Conservation (phyloP, 2,113 vertebrate species). For the Monopterus albus region DNA sequence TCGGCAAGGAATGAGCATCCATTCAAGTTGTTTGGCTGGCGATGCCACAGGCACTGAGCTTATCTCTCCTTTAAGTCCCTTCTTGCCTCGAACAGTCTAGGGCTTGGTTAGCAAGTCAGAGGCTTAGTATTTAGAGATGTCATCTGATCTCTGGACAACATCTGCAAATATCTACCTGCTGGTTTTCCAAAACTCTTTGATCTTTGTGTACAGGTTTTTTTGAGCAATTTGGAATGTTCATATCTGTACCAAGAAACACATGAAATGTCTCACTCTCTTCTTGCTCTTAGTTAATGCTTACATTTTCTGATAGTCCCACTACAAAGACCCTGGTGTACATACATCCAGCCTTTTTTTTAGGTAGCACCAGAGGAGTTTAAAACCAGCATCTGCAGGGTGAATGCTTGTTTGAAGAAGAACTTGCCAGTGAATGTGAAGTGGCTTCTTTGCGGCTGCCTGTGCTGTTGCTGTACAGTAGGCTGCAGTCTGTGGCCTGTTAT, state of each 20-base stretch:
- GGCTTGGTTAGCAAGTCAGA: conserved; percentile 75
- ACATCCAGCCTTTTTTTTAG: conserved; percentile 69
- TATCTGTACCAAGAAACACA: conserved; percentile 19
- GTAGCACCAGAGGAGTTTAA: conserved; percentile 99
- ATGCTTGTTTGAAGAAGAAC: conserved; percentile 95
- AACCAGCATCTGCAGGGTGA: conserved; percentile 93
- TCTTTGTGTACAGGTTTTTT: conserved; percentile 55
- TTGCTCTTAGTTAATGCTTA: neutral
- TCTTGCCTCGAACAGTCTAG: conserved; percentile 78
- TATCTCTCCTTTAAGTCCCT: conserved; percentile 82
- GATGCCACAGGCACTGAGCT: conserved; percentile 85
- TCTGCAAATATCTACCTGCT: conserved; percentile 77
- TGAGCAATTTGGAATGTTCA: conserved; percentile 42
- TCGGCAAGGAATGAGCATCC: conserved; percentile 86
- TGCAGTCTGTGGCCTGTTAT: conserved; percentile 99
- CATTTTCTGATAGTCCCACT: neutral
- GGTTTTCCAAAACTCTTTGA: conserved; percentile 70
- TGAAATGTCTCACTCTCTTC: neutral
- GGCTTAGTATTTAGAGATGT: conserved; percentile 73
- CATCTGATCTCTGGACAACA: conserved; percentile 77
- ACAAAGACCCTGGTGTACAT: neutral
- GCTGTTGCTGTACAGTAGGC: conserved; percentile 97
- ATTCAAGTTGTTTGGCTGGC: conserved; percentile 87
- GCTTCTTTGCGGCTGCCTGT: conserved; percentile 97
- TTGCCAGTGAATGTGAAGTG: conserved; percentile 97